These are phyloP conservation scores for Palaemon carinicauda DNA, from an alignment of 1,140 invertebrate genomes.

Conservation along the genomic window DNA sequence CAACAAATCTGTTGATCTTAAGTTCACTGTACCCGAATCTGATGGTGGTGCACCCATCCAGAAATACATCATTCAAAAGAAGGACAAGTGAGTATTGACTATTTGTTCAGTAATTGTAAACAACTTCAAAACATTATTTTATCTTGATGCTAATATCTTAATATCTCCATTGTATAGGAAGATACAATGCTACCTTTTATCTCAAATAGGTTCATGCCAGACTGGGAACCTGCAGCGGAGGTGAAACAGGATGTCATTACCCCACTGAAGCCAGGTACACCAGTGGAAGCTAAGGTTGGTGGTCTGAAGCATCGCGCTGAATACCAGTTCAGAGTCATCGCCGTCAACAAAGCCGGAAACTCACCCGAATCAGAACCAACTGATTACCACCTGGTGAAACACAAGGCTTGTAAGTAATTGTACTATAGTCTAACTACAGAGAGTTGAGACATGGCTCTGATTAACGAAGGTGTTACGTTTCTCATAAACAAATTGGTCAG, in stretches of 20 bases:
- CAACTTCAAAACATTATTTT: background rate
- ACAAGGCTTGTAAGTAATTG: slow-evolving; percentile 79
- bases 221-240: slow-evolving; percentile 77
- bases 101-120: too few species aligned
- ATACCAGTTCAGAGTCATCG: slow-evolving; percentile 94
- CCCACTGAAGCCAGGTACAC: slow-evolving; percentile 67
- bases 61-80: slow-evolving; percentile 98
- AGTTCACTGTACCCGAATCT: slow-evolving; percentile 89
- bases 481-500: too few species aligned
- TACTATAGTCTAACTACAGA: too few species aligned
- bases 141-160: background rate
- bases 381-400: slow-evolving; percentile 89
- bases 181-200: background rate
- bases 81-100: slow-evolving; percentile 73
- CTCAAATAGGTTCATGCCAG: slow-evolving; percentile 70
- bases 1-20: slow-evolving; percentile 90
- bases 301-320: slow-evolving; percentile 90
- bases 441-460: too few species aligned
- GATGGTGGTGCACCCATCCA: slow-evolving; percentile 96
- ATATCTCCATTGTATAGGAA: background rate
- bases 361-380: slow-evolving; percentile 94
- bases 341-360: slow-evolving; percentile 95
- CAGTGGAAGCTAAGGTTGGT: slow-evolving; percentile 79
- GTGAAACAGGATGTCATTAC: slow-evolving; percentile 52
- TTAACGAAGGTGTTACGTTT: too few species aligned